phyloP scores from a whole-genome alignment of 2,113 vertebrate species.

The Oxyura jamaicensis region DNA sequence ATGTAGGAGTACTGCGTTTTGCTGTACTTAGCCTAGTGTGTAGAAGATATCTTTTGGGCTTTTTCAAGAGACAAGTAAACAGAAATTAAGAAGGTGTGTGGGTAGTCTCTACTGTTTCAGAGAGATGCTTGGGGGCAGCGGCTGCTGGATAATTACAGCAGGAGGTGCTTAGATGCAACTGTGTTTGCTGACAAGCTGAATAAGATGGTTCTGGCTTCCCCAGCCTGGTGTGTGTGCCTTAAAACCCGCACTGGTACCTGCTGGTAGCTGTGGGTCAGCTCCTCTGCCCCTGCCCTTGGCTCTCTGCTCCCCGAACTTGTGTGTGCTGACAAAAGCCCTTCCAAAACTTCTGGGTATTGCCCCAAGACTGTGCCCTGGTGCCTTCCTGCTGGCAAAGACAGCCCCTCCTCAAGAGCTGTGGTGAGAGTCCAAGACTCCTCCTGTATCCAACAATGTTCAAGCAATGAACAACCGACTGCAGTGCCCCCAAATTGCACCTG shows the following conservation, averaged over 20 bases:
- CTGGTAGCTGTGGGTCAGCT: background rate
- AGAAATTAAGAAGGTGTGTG: conserved; percentile 13
- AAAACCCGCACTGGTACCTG: background rate
- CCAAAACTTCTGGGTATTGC: background rate
- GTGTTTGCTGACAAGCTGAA: conserved; percentile 58
- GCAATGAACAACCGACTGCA: background rate
- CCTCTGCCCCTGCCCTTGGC: background rate
- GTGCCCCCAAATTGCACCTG: background rate
- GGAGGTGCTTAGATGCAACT: conserved; percentile 19
- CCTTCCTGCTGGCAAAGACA: background rate
- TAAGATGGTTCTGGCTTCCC: conserved; percentile 43
- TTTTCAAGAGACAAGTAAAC: conserved; percentile 35
- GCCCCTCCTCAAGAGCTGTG: background rate
- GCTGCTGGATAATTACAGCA: conserved; percentile 34
- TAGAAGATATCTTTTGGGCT: conserved; percentile 33
- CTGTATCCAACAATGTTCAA: background rate
- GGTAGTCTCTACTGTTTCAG: conserved; percentile 5
- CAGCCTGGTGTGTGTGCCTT: background rate
- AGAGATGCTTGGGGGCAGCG: conserved; percentile 6
- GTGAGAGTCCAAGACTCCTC: background rate
- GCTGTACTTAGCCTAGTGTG: conserved; percentile 24
- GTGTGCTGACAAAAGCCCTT: fast-evolving
- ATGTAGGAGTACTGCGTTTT: conserved; percentile 47
- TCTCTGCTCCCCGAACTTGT: background rate
- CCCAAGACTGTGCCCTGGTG: background rate